Base-by-base conservation (phyloP, 2,797 vertebrate species). In the Acanthopagrus latus region DNA sequence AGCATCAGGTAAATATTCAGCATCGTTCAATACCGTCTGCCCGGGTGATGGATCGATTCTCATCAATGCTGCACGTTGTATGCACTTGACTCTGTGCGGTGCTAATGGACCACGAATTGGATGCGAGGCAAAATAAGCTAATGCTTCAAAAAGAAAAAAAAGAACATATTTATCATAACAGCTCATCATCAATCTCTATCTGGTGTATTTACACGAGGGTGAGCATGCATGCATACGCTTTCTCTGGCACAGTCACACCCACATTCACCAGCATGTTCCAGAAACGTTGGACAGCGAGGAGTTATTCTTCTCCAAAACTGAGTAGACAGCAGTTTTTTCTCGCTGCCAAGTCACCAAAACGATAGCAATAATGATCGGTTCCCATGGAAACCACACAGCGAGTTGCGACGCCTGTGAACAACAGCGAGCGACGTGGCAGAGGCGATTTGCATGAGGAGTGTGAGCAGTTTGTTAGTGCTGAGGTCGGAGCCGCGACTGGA, bases 301-400 rank as follows among this genome's bases (percentile, higher is more conserved):
- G 83, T 79, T 74, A 73, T 72, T 85, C 55, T 57, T 75, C 63
- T 54, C 27, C n/a, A 69, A 75, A 27, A 78, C 43, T 12, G 47
- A 78, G 47, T 71, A 80, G 69, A 70, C 64, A 29, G 69, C 80
- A 83, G 60, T 71, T 81, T 86, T 64, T 33, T 33, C 7, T 33
- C 80, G 72, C 77, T 84, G 91, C 85, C 86, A 92, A 92, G 81
- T 92, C 83, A 86, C 82, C 50, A 79, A 87, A 91, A 88, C 83
- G 59, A 87, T 68, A 82, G 81, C 90, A 93, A 83, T 88, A 89
- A 91, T 86, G 90, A 90, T 87, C 80, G 81, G 92, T 93, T 92
- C 65, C 85, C 88, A 94, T 91, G 90, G 90, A 69, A 91, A 93
- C 92, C 60, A 41, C 63, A 72, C 72, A 78, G 66, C 44, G 56